Conservation (phyloP, 2,113 vertebrate genomes). For the Suncus etruscus region DNA sequence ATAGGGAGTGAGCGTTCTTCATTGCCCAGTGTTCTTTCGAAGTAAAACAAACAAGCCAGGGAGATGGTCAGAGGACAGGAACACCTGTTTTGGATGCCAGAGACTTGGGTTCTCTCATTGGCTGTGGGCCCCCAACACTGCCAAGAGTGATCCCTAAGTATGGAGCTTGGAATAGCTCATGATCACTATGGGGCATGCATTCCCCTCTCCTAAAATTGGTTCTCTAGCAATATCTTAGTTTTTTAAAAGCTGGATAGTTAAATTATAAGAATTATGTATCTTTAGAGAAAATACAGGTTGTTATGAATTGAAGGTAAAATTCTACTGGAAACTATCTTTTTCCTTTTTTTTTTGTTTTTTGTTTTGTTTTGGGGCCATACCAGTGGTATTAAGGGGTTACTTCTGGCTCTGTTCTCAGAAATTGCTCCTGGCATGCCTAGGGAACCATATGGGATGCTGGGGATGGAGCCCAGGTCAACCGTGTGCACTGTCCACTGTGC, state of each 20-base stretch:
- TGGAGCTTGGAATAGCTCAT: not conserved
- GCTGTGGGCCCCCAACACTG: no score
- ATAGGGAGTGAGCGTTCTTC: not conserved
- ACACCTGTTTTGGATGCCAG: no score
- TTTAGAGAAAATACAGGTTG: slow-evolving; percentile 41
- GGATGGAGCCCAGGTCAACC: no score
- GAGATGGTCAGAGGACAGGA: no score
- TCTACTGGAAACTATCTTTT: slow-evolving; percentile 22
- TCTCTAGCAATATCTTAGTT: not conserved
- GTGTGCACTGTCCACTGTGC: no score
- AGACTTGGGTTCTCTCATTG: no score
- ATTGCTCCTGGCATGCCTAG: no score
- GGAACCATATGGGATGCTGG: no score
- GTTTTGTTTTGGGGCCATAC: no score
- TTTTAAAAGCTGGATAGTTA: slow-evolving; percentile 18
- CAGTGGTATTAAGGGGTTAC: no score
- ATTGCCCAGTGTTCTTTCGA: slow-evolving; percentile 47
- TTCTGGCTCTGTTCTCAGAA: no score
- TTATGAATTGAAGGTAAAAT: not conserved
- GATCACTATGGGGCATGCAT: not conserved
- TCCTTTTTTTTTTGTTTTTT: no score
- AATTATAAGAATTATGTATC: slow-evolving; percentile 31
- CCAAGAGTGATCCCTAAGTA: not conserved
- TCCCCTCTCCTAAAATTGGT: not conserved
- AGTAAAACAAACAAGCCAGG: not conserved